A percentile compares a stretch with the other conserved stretches of the same genome.
Conservation (phyloP, 2,797 vertebrate genomes). For the Rhyacichthys aspro region DNA sequence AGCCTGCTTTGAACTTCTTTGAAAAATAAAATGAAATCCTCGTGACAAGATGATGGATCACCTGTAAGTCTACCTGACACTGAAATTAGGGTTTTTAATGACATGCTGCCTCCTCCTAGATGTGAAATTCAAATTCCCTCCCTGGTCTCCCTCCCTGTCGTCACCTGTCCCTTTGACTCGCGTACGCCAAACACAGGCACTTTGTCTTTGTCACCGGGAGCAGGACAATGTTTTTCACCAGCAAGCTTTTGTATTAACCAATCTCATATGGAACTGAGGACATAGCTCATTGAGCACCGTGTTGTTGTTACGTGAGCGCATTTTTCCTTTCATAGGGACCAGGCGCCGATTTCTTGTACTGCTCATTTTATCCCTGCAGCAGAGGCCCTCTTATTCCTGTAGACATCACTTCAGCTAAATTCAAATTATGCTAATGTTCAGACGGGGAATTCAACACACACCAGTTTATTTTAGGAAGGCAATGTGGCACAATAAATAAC, state of each 20-base stretch:
- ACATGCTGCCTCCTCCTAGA: slow-evolving; percentile 93
- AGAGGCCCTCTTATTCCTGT: slow-evolving; percentile 37
- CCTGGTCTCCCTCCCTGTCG: slow-evolving; percentile 89
- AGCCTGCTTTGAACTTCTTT: slow-evolving; percentile 83
- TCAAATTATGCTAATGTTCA: slow-evolving; percentile 15
- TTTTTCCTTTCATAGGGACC: slow-evolving; percentile 70
- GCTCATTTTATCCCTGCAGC: slow-evolving; percentile 55
- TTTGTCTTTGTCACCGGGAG: slow-evolving; percentile 96
- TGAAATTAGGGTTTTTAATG: slow-evolving; percentile 98
- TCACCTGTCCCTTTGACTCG: slow-evolving; percentile 91
- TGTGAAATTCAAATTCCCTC: slow-evolving; percentile 96
- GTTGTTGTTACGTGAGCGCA: slow-evolving; percentile 85
- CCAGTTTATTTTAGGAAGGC: not conserved
- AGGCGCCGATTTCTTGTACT: slow-evolving; percentile 56
- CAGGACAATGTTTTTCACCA: slow-evolving; percentile 96
- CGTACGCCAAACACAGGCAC: slow-evolving; percentile 91
- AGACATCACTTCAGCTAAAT: slow-evolving; percentile 11
- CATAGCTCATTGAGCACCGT: slow-evolving; percentile 94
- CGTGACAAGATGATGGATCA: slow-evolving; percentile 97
- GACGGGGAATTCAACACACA: slow-evolving; percentile 9
- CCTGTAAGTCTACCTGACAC: slow-evolving; percentile 95
- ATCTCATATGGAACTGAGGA: slow-evolving; percentile 97
- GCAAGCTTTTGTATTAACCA: slow-evolving; percentile 97
- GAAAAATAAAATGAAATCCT: slow-evolving; percentile 85
- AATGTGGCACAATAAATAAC: not conserved